Base-by-base conservation (phyloP, 2,113 vertebrate species). In the Anolis sagrei region DNA sequence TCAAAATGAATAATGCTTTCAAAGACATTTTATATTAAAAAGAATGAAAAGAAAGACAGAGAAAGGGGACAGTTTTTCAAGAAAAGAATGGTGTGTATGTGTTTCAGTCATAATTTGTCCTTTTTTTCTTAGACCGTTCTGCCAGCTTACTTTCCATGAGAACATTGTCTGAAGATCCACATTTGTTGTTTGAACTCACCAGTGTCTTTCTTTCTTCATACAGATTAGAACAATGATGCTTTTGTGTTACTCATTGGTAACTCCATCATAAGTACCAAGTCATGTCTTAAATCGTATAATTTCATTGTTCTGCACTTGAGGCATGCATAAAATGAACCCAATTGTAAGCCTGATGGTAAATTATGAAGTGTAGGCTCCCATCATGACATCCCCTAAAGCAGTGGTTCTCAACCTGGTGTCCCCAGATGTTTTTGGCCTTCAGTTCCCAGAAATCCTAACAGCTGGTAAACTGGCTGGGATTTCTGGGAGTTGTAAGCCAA, bases 1-100 rank as follows among this genome's bases (percentile, higher is more conserved):
- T 95, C 95, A 93, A 96, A 94, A 93, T 95, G 89, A 95, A 34
- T 86, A 90, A 92, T 92, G 85, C 1, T 86, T 92, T 54, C 87
- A 36, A 21, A 77, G 87, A 89, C 86, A 76, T 72, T 51, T 74
- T 79, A 91, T 81, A 90, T 93, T 90, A 80, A 89, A 89, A 78
- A 85, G 44, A 34, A 68, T 84, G 79, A 84, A 88, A 51, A 10
- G 9, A 4, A 19, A 2, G 0, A 2, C 1, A 0, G 7, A 1
- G 0, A 3, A 19, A 80, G 62, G 76, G 6, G 13, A 34, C 48
- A 7, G 23, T 39, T 34, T 74, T 54, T 44, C 13, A 29, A 54
- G 9, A 5, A 21, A 2, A 10, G 27, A 4, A 25, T 34, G 10
- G 49, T 34, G 27, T 8, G 36, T 51, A 58, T 58, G 54, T 58